phyloP scores from a whole-genome alignment of 1,140 invertebrate genomes.

The Polypedilum vanderplanki region DNA sequence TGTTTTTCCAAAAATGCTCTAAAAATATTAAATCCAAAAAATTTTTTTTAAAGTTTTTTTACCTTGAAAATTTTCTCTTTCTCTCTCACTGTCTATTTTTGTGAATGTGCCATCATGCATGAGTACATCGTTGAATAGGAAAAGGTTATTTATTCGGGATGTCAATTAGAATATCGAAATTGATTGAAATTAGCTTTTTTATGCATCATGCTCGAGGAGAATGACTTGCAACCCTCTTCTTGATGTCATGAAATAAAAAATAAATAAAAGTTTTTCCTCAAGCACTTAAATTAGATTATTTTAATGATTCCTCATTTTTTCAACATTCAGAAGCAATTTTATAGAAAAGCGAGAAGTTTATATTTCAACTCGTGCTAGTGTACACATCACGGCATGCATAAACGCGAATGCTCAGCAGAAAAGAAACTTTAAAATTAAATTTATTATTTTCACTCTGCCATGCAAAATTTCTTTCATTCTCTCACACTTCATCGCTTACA shows the following conservation, averaged over 20 bases:
- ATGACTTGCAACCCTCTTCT: background rate
- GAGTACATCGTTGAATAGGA: background rate
- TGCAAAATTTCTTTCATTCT: background rate
- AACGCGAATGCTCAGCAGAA: background rate
- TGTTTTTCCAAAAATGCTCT: too few relatives aligned
- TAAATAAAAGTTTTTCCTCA: background rate
- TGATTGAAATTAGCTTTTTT: slow-evolving; percentile 27
- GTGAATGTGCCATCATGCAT: too few relatives aligned
- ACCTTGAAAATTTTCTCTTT: too few relatives aligned
- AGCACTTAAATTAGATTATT: slow-evolving; percentile 26
- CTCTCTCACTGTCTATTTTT: too few relatives aligned
- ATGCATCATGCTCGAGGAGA: background rate
- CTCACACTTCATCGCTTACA: background rate
- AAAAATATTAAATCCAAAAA: too few relatives aligned
- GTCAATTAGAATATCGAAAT: slow-evolving; percentile 27
- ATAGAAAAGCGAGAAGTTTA: slow-evolving; percentile 20
- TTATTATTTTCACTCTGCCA: background rate
- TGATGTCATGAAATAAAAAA: background rate
- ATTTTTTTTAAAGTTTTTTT: too few relatives aligned
- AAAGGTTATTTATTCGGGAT: slow-evolving; percentile 26
- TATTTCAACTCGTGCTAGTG: slow-evolving; percentile 12
- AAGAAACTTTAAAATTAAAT: slow-evolving; percentile 27
- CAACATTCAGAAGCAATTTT: slow-evolving; percentile 8
- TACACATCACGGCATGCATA: background rate
- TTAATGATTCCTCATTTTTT: slow-evolving; percentile 25